phyloP scores from a whole-genome alignment of 2,113 vertebrate genomes.

The Dicrurus megarhynchus region DNA sequence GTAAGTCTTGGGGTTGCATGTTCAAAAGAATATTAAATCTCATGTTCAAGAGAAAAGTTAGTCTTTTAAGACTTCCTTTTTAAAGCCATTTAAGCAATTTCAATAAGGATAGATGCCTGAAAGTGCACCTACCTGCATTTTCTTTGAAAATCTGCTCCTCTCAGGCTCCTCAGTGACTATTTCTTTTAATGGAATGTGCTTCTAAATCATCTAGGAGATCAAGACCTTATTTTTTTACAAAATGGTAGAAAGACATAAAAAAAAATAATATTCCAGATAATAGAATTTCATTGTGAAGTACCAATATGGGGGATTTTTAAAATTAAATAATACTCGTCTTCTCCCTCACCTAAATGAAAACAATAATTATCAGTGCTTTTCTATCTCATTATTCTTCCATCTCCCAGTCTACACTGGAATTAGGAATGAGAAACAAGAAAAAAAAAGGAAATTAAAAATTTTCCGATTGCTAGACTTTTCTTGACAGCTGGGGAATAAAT shows the following conservation, averaged over 20 bases:
- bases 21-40: neutral
- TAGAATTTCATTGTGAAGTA: neutral
- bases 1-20: neutral
- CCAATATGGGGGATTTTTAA: neutral
- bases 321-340: neutral
- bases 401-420: neutral
- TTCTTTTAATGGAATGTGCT: neutral
- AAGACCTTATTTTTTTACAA: neutral
- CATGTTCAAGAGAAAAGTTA: neutral
- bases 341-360: neutral
- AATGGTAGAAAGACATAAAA: neutral
- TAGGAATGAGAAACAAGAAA: neutral
- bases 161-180: neutral
- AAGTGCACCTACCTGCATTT: neutral
- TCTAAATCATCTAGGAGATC: neutral
- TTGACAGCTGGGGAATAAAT: neutral
- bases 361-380: neutral
- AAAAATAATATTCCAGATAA: neutral
- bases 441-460: neutral
- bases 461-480: neutral
- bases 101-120: neutral
- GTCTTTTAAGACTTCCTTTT: neutral
- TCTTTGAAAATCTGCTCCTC: neutral
- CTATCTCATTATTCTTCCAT: neutral
- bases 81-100: neutral